phyloP scores from a whole-genome alignment of 2,797 vertebrate species.

The Enoplosus armatus region DNA sequence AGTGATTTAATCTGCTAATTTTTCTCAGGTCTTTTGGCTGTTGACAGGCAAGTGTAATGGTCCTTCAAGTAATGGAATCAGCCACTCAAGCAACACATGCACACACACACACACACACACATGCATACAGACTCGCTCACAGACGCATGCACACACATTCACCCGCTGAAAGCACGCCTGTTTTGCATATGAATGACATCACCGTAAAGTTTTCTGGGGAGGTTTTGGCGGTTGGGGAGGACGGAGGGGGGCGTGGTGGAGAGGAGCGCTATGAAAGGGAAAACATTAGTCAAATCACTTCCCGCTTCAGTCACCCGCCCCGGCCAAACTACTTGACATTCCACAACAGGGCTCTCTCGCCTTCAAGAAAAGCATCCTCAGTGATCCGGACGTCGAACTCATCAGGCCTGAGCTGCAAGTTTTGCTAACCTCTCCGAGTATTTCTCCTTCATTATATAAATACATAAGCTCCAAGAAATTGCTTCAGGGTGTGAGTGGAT shows the following conservation, averaged over 20 bases:
- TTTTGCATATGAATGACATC: constrained; percentile 86
- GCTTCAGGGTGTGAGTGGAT: constrained; percentile 30
- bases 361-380: constrained; percentile 56
- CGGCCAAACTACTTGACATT: constrained; percentile 78
- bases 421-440: constrained; percentile 41
- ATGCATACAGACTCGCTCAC: constrained; percentile 40
- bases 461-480: constrained; percentile 38
- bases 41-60: constrained; percentile 85
- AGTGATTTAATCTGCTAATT: constrained; percentile 83
- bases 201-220: constrained; percentile 75
- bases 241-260: constrained; percentile 49
- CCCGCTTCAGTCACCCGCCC: constrained; percentile 73
- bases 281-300: constrained; percentile 83
- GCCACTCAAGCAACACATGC: constrained; percentile 82
- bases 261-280: constrained; percentile 59
- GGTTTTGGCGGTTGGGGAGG: constrained; percentile 72
- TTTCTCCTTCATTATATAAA: constrained; percentile 50
- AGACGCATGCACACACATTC: constrained; percentile 64
- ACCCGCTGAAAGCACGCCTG: constrained; percentile 75
- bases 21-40: constrained; percentile 83
- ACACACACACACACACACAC: constrained; percentile 54
- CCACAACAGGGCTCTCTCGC: constrained; percentile 66
- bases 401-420: constrained; percentile 51
- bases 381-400: constrained; percentile 50
- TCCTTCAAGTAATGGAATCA: constrained; percentile 86